Conservation (phyloP, 1,140 invertebrate species). For the Drosophila kanapiae region DNA sequence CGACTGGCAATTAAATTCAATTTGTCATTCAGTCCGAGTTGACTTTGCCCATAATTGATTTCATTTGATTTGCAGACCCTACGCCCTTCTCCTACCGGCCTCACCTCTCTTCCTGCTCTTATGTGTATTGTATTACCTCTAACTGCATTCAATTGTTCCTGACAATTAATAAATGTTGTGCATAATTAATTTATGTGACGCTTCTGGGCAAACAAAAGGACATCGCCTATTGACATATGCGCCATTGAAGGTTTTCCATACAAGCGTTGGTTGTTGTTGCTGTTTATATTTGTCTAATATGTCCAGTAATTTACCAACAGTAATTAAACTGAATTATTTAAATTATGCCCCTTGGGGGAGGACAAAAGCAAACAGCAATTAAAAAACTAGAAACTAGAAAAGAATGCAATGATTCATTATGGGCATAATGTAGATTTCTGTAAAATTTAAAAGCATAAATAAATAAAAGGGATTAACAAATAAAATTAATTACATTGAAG, state of each 20-base stretch:
- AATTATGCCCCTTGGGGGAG: constrained; percentile 37
- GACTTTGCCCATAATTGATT: constrained; percentile 76
- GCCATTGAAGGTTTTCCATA: constrained; percentile 36
- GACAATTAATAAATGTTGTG: constrained; percentile 77
- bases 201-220: constrained; percentile 67
- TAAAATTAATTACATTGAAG: neutral
- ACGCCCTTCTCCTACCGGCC: neutral
- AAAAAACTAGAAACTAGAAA: constrained; percentile 10
- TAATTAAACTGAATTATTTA: constrained; percentile 69
- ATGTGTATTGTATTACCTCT: constrained; percentile 36
- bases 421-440: neutral
- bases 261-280: neutral
- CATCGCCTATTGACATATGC: constrained; percentile 45
- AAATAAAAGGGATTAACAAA: neutral
- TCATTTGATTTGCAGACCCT: constrained; percentile 58
- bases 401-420: constrained; percentile 1
- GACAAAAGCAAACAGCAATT: constrained; percentile 10
- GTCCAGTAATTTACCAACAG: constrained; percentile 63
- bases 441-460: neutral
- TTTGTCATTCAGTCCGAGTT: constrained; percentile 67
- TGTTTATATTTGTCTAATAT: constrained; percentile 53
- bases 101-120: neutral
- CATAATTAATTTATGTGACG: constrained; percentile 72
- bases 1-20: constrained; percentile 71
- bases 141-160: constrained; percentile 67